phyloP scores from a whole-genome alignment of 2,113 vertebrate species.

The Todiramphus saurophagus region DNA sequence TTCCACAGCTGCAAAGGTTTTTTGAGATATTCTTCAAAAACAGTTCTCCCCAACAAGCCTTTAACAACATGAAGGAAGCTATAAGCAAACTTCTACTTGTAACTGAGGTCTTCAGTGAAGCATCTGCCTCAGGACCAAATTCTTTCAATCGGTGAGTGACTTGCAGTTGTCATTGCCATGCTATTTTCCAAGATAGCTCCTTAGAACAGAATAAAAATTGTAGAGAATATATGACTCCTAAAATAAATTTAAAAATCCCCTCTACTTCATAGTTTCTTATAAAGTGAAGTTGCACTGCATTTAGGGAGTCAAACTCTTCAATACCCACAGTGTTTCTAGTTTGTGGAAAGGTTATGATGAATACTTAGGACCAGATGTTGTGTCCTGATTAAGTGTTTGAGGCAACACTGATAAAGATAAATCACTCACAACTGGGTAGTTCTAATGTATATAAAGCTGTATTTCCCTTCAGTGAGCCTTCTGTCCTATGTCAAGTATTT shows the following conservation, averaged over 20 bases:
- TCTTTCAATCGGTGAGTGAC: conserved; percentile 69
- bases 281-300: not conserved
- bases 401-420: not conserved
- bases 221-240: not conserved
- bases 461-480: not conserved
- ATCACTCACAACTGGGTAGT: not conserved
- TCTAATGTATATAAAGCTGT: not conserved
- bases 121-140: conserved; percentile 64
- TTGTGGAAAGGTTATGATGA: not conserved
- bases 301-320: not conserved
- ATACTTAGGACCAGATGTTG: not conserved
- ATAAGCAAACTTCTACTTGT: conserved; percentile 84
- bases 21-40: conserved; percentile 82
- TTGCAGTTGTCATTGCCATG: not conserved
- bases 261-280: not conserved
- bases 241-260: not conserved
- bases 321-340: not conserved
- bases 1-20: conserved; percentile 83
- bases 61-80: conserved; percentile 81
- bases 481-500: not conserved
- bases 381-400: not conserved
- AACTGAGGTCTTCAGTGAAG: conserved; percentile 73
- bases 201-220: not conserved
- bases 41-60: conserved; percentile 75
- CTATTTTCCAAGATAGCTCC: not conserved